Evolutionary conservation across 2,888 invertebrate genomes (phyloP), one percentile per base, ranked within the genome.

Genomic region (Carcina quercana): DNA sequence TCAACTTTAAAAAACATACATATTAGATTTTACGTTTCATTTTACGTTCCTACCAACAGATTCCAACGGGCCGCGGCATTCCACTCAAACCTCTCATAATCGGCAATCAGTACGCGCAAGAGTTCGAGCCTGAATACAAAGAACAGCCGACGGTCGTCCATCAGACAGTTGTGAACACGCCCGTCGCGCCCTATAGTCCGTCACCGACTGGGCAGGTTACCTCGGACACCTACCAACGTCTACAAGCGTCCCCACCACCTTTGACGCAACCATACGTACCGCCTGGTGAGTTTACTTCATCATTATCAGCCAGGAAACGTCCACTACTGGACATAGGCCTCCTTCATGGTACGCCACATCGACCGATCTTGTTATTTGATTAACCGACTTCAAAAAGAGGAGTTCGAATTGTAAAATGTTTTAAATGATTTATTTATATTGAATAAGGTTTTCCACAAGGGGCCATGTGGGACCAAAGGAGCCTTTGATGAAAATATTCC

Each of bases 41-140:
- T 19, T 6, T 15, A 11, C 19, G 13, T 10, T 20, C 21, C 7
- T 12, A 3, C 8, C 6, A 14, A 26, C 51, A 84, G 85, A 59
- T 84, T 32, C 52, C 64, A 32, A 74, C 73, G 2, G 82, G 83
- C 5, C 76, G 82, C n/a, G 78, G 82, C 12, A 54, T 79, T 19
- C 59, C 66, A 4, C 53, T 53, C 28, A 80, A 74, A 32, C 74
- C 80, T 1, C 67, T 85, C 19, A 76, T 84, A 38, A 84, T 85
- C 47, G 69, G 76, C 54, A 85, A 85, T 46, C 80, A 80, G 34
- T 84, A 83, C 42, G 84, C 80, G 25, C 76, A 80, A 36, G 83
- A 84, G 45, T 75, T 63, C 35, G 84, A 84, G 35, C 75, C 86
- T 37, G 74, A 74, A 14, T 56, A 58, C 28, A 82, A 82, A 36